Evolutionary conservation across 2,888 invertebrate species (phyloP).

Genomic region (Timandra comae): DNA sequence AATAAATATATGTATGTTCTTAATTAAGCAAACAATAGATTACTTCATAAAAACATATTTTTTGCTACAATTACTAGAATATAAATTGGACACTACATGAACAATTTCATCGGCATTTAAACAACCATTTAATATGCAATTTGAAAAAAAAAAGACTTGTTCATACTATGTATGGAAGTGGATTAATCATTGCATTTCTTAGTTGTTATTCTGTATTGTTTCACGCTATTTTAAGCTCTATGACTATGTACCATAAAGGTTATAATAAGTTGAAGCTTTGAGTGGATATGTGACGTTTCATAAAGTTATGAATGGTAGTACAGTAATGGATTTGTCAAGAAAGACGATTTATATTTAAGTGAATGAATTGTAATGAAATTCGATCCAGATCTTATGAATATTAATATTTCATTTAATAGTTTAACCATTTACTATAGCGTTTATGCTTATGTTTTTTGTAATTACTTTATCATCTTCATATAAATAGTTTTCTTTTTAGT

Average conservation of each 20-base stretch:
- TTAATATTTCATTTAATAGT: not conserved
- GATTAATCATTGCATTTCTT: too few species aligned
- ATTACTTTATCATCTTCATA: not conserved
- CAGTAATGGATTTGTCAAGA: conserved; percentile 7
- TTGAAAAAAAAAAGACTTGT: conserved; percentile 3
- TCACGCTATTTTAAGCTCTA: too few species aligned
- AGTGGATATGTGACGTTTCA: not conserved
- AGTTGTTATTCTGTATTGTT: too few species aligned
- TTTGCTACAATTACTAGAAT: conserved; percentile 1
- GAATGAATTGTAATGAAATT: conserved; percentile 3
- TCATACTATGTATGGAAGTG: not conserved
- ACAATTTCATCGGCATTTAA: conserved; percentile 4
- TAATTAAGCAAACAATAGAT: too few species aligned
- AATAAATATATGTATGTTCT: too few species aligned
- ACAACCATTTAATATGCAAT: conserved; percentile 6
- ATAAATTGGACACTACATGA: conserved; percentile 6
- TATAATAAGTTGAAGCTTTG: too few species aligned
- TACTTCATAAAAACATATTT: too few species aligned
- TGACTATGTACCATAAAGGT: too few species aligned
- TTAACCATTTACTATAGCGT: not conserved
- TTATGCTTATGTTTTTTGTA: not conserved
- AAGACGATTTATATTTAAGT: conserved; percentile 2
- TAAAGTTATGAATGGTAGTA: conserved; percentile 1
- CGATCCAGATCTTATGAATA: too few species aligned
- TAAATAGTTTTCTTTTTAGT: too few species aligned